Evolutionary conservation across 1,140 invertebrate species (phyloP), one percentile per base, ranked within the genome.

Genomic region (Ceratina calcarata): DNA sequence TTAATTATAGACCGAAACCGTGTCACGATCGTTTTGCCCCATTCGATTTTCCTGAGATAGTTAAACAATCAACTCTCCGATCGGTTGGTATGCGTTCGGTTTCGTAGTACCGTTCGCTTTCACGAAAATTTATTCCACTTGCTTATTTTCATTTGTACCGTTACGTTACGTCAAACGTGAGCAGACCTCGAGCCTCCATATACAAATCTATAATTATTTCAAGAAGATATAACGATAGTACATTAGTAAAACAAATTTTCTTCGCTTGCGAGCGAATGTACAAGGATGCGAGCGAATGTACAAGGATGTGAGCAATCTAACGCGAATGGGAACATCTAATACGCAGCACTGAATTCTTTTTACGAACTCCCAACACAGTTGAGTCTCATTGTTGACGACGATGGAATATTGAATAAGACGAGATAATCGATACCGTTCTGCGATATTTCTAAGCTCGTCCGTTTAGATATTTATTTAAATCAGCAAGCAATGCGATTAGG

Each of bases 101-200:
- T 45, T n/a, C 18, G 51, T 1, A 13, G 58, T 77, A 69, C 66
- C 24, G n/a, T 70, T 62, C 10, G 37, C 49, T 55, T 24, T 78
- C 20, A 55, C 49, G 49, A 78, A 70, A 27, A 78, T 78, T 72
- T 20, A 57, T 71, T 78, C 49, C 18, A 45, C 3, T 13, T 71
- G 49, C 20, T 78, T 71, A 64, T 78, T 72, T 78, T 78, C 58
- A 53, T 64, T 64, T 24, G 32, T 64, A 78, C 60, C 68, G 49
- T 78, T 78, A 71, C 27, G 20, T 64, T 55, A 71, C 32, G 58
- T 53, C n/a, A 62, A 61, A 70, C n/a, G 15, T 12, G 15, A 22
- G 49, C 37, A 45, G 37, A 45, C 37, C 6, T 53, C n/a, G 8
- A 37, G 53, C 57, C 51, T 70, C 0, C 7, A 7, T 15, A 62